These are phyloP conservation scores for Pristionchus japonicus DNA, from an alignment of 2,888 invertebrate species.

Conservation along the genomic window DNA sequence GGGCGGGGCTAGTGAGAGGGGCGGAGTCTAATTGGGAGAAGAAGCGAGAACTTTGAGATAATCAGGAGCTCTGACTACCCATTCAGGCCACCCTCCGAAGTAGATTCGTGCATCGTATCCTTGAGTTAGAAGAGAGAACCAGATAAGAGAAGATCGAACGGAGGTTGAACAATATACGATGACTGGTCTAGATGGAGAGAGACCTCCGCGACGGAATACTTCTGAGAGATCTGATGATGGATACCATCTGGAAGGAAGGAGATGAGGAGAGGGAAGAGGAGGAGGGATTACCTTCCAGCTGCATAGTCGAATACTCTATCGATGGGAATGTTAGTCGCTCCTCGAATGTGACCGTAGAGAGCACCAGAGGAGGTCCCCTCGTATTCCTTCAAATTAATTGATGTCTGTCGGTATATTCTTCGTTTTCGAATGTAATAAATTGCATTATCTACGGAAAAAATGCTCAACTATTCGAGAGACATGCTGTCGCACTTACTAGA, in stretches of 20 bases:
- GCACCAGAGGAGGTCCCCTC: conserved; percentile 62
- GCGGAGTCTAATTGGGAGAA: conserved; percentile 15
- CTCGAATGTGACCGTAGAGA: conserved; percentile 71
- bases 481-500: too few relatives aligned
- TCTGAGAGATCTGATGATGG: conserved; percentile 25
- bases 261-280: background rate
- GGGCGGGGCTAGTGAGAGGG: too few relatives aligned
- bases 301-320: conserved; percentile 61
- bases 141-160: conserved; percentile 69
- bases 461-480: too few relatives aligned
- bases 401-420: too few relatives aligned
- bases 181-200: conserved; percentile 34
- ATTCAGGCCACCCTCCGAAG: conserved; percentile 74
- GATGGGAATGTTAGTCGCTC: conserved; percentile 69
- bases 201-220: conserved; percentile 27
- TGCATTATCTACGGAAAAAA: too few relatives aligned
- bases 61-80: conserved; percentile 72
- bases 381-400: conserved; percentile 63
- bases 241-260: conserved; percentile 23
- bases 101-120: conserved; percentile 67
- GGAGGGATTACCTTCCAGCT: conserved; percentile 31
- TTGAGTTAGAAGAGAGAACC: conserved; percentile 66
- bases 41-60: conserved; percentile 66
- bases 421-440: too few relatives aligned
- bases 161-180: conserved; percentile 66